A percentile compares a stretch with the other conserved stretches of the same genome.
phyloP scores from a whole-genome alignment of 2,113 vertebrate species.

The Leptobrachium leishanense region DNA sequence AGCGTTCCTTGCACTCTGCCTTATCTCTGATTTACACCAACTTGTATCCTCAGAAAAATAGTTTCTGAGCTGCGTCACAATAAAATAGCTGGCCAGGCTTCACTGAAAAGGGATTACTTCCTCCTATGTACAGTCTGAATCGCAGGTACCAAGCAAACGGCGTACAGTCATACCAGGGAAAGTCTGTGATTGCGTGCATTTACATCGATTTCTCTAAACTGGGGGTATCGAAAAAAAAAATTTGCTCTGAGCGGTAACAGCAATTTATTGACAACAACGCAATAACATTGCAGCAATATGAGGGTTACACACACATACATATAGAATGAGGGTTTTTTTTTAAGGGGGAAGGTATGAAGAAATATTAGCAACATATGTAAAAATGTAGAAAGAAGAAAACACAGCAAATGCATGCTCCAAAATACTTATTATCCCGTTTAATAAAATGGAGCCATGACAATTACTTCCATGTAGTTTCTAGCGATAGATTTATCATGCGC shows the following conservation, averaged over 20 bases:
- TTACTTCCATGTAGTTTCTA: too few species aligned
- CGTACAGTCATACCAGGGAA: too few species aligned
- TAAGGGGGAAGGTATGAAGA: too few species aligned
- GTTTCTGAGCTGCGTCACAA: slow-evolving; percentile 2
- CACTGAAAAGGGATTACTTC: slow-evolving; percentile 27
- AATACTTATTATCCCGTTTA: too few species aligned
- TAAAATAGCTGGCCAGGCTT: background rate
- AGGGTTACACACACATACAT: background rate
- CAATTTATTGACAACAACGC: background rate
- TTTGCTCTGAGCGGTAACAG: background rate
- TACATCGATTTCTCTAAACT: too few species aligned
- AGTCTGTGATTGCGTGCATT: too few species aligned
- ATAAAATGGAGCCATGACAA: too few species aligned
- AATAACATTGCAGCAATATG: background rate
- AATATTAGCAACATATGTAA: too few species aligned
- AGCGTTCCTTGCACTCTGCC: background rate
- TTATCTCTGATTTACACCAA: background rate
- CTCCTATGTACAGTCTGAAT: background rate
- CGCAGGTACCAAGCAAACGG: background rate
- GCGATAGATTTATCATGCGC: too few species aligned
- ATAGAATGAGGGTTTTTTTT: too few species aligned
- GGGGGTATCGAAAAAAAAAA: background rate
- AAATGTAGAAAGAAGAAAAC: too few species aligned
- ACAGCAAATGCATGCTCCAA: too few species aligned
- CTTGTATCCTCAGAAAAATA: slow-evolving; percentile 15